Evolutionary conservation across 2,797 vertebrate genomes (phyloP), one percentile per base, ranked within the genome.

Genomic region (Syngnathus acus): DNA sequence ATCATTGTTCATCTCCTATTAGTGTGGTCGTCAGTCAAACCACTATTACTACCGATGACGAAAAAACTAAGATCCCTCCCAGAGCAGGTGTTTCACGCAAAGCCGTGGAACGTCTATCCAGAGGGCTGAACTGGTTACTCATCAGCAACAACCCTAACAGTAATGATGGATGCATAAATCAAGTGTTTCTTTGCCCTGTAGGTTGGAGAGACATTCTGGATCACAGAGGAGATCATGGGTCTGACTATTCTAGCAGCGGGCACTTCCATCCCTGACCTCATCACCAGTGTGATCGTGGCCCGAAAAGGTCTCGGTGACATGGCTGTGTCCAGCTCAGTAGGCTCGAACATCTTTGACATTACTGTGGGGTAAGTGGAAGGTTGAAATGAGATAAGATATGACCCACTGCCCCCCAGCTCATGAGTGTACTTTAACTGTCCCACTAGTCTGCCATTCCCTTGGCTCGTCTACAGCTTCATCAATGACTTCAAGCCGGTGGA

Each of bases 311-410:
- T 99, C 0, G 97, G 96, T 0, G 97, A 99, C 85, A 99, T 99
- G 97, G 97, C 97, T 0, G 96, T 99, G 71, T 99, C 97, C 75
- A 99, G 97, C 82, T 99, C 97, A 53, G 97, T 99, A 72, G 97
- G 97, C 77, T 99, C 96, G 81, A 99, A 99, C 89, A 99, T 99
- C 83, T 99, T 99, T 86, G 97, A 99, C 80, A 99, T 99, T 87
- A 99, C 97, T 2, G 95, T 99, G 69, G 97, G 97, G 96, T 99
- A 85, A 92, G 94, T 91, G 3, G 47, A n/a, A 51, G 11, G 19
- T 32, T 37, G 39, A 51, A 47, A n/a, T 39, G 10, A 54, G 37
- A 9, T 14, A 13, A 23, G 38, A 65, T 39, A 39, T 21, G 16
- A 65, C 26, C 5, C 45, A 32, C 60, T 40, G 16, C 9, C 43